A percentile compares a stretch with the other conserved stretches of the same genome.
Conservation (phyloP, 2,888 invertebrate species). For the Rhamnusium bicolor region DNA sequence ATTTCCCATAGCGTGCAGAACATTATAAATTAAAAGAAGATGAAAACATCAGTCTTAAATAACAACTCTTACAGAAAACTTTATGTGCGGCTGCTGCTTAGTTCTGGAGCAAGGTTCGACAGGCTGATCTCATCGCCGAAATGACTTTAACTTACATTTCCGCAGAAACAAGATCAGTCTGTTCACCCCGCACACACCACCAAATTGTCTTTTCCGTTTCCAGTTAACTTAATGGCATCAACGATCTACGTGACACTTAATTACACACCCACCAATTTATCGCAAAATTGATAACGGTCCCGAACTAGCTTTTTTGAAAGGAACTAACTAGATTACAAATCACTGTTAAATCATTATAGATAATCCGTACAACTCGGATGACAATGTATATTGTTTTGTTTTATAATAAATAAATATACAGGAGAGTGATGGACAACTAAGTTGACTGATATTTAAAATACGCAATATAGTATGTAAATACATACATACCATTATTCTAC, state of each 20-base stretch:
- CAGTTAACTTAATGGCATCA: constrained; percentile 44
- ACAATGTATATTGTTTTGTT: not conserved
- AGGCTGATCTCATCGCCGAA: constrained; percentile 73
- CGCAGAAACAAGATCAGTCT: constrained; percentile 71
- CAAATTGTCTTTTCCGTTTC: constrained; percentile 43
- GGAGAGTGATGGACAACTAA: too few species aligned
- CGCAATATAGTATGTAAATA: too few species aligned
- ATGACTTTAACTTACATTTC: constrained; percentile 70
- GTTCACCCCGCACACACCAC: constrained; percentile 64
- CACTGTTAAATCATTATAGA: not conserved
- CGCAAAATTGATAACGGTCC: constrained; percentile 38
- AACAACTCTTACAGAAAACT: not conserved
- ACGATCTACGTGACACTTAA: constrained; percentile 48
- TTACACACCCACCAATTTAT: constrained; percentile 42
- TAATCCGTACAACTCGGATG: not conserved
- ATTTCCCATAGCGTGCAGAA: not conserved
- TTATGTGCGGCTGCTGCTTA: not conserved
- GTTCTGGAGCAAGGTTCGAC: constrained; percentile 63
- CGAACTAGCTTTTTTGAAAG: constrained; percentile 10
- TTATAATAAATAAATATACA: too few species aligned
- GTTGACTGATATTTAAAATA: too few species aligned
- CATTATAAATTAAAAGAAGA: not conserved
- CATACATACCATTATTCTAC: too few species aligned
- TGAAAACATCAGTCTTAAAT: not conserved
- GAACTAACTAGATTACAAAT: not conserved